Evolutionary conservation across 2,888 invertebrate genomes (phyloP), one percentile per base, ranked within the genome.

Genomic region (Apotomis turbidana): DNA sequence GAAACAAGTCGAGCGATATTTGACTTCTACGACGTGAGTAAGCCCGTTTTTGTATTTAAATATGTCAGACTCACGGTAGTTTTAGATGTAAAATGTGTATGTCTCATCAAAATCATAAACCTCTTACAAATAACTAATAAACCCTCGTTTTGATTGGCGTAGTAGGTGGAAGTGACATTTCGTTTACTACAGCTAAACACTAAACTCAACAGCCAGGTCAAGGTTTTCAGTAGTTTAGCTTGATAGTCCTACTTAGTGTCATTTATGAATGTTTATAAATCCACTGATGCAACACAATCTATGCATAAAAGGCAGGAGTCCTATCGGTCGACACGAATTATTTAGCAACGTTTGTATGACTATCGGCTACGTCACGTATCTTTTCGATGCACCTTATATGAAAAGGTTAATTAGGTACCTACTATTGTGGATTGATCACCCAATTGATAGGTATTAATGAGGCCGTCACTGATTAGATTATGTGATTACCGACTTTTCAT

Each of bases 381-480:
- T 27, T 36, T 64, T 62, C 66, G 41, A 12, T 13, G 41, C 46
- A 36, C 44, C 58, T 55, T 15, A 27, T 38, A 38, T 67, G 61
- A 57, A 61, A 61, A 71, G 51, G 54, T 71, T 66, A 71, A 71
- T 71, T 59, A 59, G 69, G 62, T 63, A 62, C 66, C 13, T 41
- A 38, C n/a, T 49, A 27, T 49, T 44, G 59, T 44, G 27, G n/a
- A 60, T 68, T 68, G 52, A 63, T 63, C 63, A 54, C 52, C 10
- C n/a, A 38, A 36, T 52, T 41, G 59, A 41, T 36, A 36, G 36
- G 13, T 57, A 46, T 15, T 15, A 49, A 49, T 38, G n/a, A 6
- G 49, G 46, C 36, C 13, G 51, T 38, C 12, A 51, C 49, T 3
- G 9, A 49, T 49, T 49, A 49, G 49, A 49, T 49, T 1, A 9